Percentiles rank a stretch among this genome's conserved stretches.
Conservation (phyloP, 2,113 vertebrate genomes). For the Chlorodrepanis virens region DNA sequence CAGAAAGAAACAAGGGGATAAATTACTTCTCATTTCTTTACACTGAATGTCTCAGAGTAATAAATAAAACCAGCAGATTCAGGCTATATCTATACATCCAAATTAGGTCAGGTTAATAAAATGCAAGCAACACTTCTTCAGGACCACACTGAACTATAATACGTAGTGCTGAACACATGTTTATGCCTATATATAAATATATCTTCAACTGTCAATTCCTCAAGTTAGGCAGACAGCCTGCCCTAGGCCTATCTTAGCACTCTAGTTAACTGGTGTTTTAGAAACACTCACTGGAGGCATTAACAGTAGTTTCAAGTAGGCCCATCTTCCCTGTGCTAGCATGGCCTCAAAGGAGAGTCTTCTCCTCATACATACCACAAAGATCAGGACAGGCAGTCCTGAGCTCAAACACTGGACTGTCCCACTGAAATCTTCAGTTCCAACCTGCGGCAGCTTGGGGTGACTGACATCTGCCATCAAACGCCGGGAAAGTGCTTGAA, state of each 20-base stretch:
- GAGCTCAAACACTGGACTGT: not conserved
- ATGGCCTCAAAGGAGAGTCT: not conserved
- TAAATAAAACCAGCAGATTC: not conserved
- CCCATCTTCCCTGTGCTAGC: not conserved
- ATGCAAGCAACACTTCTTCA: not conserved
- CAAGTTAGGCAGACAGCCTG: not conserved
- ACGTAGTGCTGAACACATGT: accelerated
- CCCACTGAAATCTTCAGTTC: not conserved
- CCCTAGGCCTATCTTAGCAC: not conserved
- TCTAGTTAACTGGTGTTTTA: not conserved
- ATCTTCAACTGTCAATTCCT: not conserved
- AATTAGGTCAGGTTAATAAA: not conserved
- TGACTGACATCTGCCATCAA: not conserved
- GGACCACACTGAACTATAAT: not conserved
- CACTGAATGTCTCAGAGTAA: not conserved
- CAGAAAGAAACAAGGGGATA: not conserved
- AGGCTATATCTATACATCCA: not conserved
- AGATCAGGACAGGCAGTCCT: not conserved
- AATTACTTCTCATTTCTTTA: not conserved
- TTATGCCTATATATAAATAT: not conserved
- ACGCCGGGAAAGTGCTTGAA: not conserved
- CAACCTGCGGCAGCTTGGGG: not conserved
- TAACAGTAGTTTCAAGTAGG: not conserved
- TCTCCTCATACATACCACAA: not conserved
- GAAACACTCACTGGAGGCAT: not conserved